Conservation (phyloP, 92 coral and sea anemone genomes). For the Meandrina meandrites region DNA sequence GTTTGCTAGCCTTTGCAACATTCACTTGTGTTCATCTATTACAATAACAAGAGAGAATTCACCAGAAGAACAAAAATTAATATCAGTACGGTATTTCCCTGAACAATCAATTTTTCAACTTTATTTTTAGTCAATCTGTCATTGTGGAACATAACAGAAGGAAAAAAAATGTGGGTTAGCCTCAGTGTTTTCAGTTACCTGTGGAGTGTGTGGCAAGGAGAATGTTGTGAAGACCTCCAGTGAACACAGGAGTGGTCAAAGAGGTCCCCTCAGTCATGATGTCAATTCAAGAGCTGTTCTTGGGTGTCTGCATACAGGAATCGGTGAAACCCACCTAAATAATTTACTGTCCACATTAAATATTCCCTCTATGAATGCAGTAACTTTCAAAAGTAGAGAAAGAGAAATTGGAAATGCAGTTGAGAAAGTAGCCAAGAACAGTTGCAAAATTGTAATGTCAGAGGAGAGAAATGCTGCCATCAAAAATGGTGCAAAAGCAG, state of each 20-base stretch:
- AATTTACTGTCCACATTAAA: conserved; percentile 53
- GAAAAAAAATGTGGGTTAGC: conserved; percentile 54
- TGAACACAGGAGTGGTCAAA: conserved; percentile 53
- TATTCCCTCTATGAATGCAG: conserved; percentile 50
- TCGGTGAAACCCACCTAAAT: conserved; percentile 66
- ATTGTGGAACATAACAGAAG: conserved; percentile 20
- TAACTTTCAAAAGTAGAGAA: conserved; percentile 61
- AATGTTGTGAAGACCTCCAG: conserved; percentile 61
- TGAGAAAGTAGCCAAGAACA: too few relatives aligned
- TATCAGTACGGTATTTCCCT: conserved; percentile 20
- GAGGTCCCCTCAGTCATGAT: conserved; percentile 67
- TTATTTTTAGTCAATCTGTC: conserved; percentile 14
- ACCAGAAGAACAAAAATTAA: conserved; percentile 15
- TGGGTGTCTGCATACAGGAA: conserved; percentile 68
- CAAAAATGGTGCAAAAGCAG: conserved; percentile 36
- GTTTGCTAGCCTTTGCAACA: neutral
- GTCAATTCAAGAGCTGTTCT: conserved; percentile 69
- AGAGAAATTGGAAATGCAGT: conserved; percentile 62
- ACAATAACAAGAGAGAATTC: conserved; percentile 17
- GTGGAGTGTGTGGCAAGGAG: conserved; percentile 51
- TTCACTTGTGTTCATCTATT: neutral
- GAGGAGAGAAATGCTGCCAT: conserved; percentile 38
- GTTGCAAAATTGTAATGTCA: conserved; percentile 55
- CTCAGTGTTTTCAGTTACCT: conserved; percentile 49
- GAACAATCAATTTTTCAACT: conserved; percentile 7